Base-by-base conservation (phyloP, 92 coral and sea anemone species). In the Heteractis magnifica region DNA sequence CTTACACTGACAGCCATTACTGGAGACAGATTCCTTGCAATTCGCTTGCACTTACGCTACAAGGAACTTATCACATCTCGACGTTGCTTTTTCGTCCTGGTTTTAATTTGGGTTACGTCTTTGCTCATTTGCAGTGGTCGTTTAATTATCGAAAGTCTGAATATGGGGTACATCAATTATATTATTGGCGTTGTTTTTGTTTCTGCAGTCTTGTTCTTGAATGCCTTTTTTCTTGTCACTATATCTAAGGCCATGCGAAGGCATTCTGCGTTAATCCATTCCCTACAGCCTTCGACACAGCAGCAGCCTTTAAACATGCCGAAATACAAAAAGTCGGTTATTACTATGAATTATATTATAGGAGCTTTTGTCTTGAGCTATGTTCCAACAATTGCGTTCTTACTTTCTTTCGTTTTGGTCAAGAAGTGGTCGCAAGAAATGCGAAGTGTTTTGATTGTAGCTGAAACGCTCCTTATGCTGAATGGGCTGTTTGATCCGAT, bases 241-340 rank as follows among this genome's bases (percentile, higher is more conserved):
- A 62, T 79, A 7, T 79, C 65, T 44, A 12, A n/a, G 49, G 82
- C 49, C 3, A 59, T 79, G 4, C 76, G 74, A 8, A n/a, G 78
- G n/a, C 85, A 81, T 49, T 72, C 65, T 1, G 23, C 58, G 51
- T 65, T 44, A 15, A 52, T 81, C 9, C 77, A 51, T 5, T 48
- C 72, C 4, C 79, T 48, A 51, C 65, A 52, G 49, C 13, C 65
- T 12, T 58, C 82, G 8, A 62, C 20, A 4, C 8, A n/a, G 13
- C 72, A 16, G 49, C 56, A n/a, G 10, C 11, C 83, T 7, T 62
- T 80, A 10, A 65, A 65, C 83, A 80, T 80, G 83, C 75, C 52
- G 1, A 59, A 58, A 23, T 65, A 26, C 34, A 80, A 80, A 48
- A 64, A 51, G 41, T 80, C 83, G 10, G 49, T 80, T 4, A 64